phyloP scores from a whole-genome alignment of 37 sponge, comb jelly and placozoan genomes.

The Halisarca cf. caerulea region DNA sequence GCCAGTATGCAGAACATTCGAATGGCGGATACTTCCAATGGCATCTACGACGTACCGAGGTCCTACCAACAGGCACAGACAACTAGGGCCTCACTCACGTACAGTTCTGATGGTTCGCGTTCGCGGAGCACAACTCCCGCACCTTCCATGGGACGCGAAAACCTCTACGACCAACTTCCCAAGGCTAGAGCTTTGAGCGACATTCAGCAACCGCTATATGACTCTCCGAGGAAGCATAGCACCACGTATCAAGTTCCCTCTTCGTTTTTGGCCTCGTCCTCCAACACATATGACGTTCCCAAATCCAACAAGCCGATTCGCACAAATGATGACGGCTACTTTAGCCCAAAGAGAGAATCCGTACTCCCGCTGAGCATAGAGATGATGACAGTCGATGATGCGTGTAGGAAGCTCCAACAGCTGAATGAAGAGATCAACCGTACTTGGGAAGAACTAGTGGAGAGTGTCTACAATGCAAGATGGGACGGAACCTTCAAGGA shows the following conservation, averaged over 20 bases:
- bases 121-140: not conserved
- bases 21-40: not conserved
- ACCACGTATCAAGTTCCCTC: constrained; percentile 2
- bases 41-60: constrained; percentile 18
- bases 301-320: constrained; percentile 19
- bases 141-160: not conserved
- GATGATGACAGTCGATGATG: constrained; percentile 16
- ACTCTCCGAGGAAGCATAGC: not conserved
- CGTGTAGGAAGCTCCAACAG: not conserved
- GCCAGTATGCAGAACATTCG: not conserved
- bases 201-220: not conserved
- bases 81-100: not conserved
- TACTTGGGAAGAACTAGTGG: constrained; percentile 18
- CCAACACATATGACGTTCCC: constrained; percentile 14
- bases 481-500: constrained; percentile 22
- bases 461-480: constrained; percentile 23
- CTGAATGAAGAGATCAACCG: constrained; percentile 28
- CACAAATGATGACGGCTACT: constrained; percentile 8
- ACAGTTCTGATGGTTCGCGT: not conserved
- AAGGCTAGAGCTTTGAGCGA: not conserved
- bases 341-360: constrained; percentile 19
- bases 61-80: not conserved
- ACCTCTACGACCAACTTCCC: constrained; percentile 10
- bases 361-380: constrained; percentile 23
- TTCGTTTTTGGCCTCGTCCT: not conserved